Base-by-base conservation (phyloP, 2,888 invertebrate species). In the Ashinkailepas kermadecensis region DNA sequence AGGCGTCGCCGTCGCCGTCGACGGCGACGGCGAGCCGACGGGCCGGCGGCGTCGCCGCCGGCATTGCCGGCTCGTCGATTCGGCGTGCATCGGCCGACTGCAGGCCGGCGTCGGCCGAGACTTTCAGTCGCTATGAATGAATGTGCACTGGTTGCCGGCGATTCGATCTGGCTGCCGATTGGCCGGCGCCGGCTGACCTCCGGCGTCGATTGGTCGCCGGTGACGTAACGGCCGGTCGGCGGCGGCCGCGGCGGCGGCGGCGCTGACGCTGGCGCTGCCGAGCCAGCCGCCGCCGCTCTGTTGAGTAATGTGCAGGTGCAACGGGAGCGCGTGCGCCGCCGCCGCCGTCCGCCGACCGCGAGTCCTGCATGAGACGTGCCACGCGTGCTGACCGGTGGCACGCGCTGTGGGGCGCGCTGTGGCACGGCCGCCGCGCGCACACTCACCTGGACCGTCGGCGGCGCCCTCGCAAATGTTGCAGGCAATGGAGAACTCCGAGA, bases 251-350 rank as follows among this genome's bases (percentile, higher is more conserved):
- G 74, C 54, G 54, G 74, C 74, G 74, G 54, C 54, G 74, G 54
- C 70, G 70, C 12, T 39, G 39, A 6, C 13, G 67, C 23, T 0
- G 23, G 11, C 13, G 21, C 54, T 9, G 74, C 74, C 54, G 74
- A 39, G 15, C 8, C 74, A 18, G 54, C 54, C 10, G 74, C 74
- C 13, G 15, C 59, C 39, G 74, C 74, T 25, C 15, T 74, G 74
- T 74, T 74, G 74, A 74, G 74, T 54, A 54, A 39, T 74, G 74
- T 74, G 54, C 74, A 54, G 54, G 74, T 74, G 74, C 74, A 74
- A 74, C 74, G 8, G 21, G 54, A 18, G 74, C n/a, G 67, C 67
- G 25, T 25, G 67, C 62, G 62, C 62, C 62, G 18, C 62, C 18
- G 62, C 62, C 62, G 62, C 62, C 13, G 62, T 13, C 62, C 13